phyloP scores from a whole-genome alignment of 2,797 vertebrate genomes.

The Nannoperca obscura region DNA sequence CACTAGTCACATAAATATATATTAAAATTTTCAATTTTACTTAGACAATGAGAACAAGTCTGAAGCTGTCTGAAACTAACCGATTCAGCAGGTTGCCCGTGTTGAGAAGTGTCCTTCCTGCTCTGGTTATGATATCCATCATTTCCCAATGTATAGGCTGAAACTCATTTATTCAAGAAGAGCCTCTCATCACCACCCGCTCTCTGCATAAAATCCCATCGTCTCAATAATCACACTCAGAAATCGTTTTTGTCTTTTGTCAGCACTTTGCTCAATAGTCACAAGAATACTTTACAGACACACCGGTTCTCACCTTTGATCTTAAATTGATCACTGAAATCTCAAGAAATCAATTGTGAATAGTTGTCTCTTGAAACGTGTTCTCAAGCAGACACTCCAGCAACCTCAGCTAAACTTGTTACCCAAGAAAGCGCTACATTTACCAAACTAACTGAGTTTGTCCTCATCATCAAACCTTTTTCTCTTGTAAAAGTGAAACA shows the following conservation, averaged over 20 bases:
- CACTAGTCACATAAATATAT: not conserved
- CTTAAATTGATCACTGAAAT: no score
- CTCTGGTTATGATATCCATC: constrained; percentile 13
- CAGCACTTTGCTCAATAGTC: constrained; percentile 38
- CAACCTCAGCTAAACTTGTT: not conserved
- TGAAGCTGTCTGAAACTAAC: not conserved
- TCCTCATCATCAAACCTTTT: not conserved
- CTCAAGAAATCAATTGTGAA: no score
- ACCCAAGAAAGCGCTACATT: not conserved
- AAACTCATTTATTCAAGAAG: constrained; percentile 15
- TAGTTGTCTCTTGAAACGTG: no score
- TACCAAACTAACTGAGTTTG: not conserved
- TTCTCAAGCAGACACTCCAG: no score
- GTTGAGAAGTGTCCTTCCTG: not conserved
- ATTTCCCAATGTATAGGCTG: not conserved
- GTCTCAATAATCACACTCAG: not conserved
- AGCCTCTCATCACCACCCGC: constrained; percentile 2
- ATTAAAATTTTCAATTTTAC: not conserved
- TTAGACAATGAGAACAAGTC: constrained; percentile 6
- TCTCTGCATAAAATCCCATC: not conserved
- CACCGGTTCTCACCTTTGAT: not conserved
- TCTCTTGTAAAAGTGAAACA: not conserved
- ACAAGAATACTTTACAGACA: not conserved
- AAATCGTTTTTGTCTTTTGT: constrained; percentile 14
- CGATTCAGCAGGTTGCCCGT: not conserved